A percentile compares a stretch with the other conserved stretches of the same genome.
Evolutionary conservation across 2,888 invertebrate species (phyloP).

Genomic region (Synergus japonicus): DNA sequence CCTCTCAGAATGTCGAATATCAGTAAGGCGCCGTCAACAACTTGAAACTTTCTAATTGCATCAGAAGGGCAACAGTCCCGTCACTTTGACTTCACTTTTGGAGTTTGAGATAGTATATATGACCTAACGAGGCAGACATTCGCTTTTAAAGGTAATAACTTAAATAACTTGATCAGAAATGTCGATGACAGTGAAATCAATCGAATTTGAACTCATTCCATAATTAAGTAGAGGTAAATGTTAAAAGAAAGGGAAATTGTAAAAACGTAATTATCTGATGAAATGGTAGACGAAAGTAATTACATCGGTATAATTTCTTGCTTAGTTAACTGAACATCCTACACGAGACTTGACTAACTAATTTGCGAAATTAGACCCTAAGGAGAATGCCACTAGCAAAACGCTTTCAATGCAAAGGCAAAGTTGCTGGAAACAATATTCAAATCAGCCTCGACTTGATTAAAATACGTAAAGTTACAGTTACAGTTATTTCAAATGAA

Average conservation of each 20-base stretch:
- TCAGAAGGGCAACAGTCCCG: constrained; percentile 48
- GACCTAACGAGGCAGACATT: constrained; percentile 44
- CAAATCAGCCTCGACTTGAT: constrained; percentile 4
- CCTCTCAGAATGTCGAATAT: constrained; percentile 25
- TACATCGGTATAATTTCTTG: constrained; percentile 4
- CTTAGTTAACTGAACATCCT: constrained; percentile 28
- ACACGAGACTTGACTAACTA: constrained; percentile 5
- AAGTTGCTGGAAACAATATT: background rate
- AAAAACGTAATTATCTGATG: background rate
- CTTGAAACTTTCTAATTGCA: constrained; percentile 55
- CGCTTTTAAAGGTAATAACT: constrained; percentile 34
- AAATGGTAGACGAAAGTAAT: background rate
- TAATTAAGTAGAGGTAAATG: background rate
- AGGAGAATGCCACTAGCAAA: constrained; percentile 17
- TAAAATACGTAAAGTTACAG: background rate
- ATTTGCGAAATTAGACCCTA: constrained; percentile 25
- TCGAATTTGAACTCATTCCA: background rate
- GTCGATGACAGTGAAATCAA: background rate
- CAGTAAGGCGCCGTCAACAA: constrained; percentile 41
- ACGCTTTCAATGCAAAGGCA: constrained; percentile 10
- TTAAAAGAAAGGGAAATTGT: background rate
- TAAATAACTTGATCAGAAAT: constrained; percentile 11
- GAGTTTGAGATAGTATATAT: background rate
- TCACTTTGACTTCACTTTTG: constrained; percentile 30
- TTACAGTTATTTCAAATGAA: background rate